Conservation (phyloP, 2,797 vertebrate genomes). For the Prunella strophiata region DNA sequence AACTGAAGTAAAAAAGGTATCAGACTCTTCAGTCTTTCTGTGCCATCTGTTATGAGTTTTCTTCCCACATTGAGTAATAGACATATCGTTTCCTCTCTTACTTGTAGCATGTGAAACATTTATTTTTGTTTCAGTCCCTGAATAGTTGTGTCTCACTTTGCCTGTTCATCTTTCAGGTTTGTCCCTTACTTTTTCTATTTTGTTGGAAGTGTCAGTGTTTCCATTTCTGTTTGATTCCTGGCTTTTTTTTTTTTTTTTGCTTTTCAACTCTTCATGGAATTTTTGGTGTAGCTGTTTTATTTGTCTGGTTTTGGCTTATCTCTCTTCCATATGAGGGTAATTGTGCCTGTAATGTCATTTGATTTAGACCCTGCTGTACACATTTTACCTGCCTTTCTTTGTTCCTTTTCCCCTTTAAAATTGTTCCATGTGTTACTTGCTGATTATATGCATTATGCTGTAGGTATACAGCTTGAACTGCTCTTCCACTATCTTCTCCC, state of each 20-base stretch:
- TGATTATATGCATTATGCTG: not conserved
- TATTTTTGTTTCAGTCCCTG: not conserved
- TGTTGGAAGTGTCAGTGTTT: not conserved
- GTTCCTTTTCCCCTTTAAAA: not conserved
- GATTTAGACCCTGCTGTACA: not conserved
- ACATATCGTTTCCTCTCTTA: conserved; percentile 11
- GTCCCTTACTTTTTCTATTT: not conserved
- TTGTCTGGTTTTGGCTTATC: not conserved
- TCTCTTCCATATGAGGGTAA: not conserved
- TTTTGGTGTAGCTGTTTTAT: not conserved
- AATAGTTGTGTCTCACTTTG: conserved; percentile 5
- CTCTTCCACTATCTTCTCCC: not conserved
- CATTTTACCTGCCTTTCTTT: not conserved
- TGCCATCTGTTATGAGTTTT: conserved; percentile 40
- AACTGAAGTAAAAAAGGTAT: conserved; percentile 53
- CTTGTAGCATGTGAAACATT: not conserved
- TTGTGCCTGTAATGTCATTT: not conserved
- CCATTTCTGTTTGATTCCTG: not conserved
- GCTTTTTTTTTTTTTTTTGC: not conserved
- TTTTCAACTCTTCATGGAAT: not conserved
- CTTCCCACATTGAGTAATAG: not conserved
- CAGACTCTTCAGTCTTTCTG: conserved; percentile 21
- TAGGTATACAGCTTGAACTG: not conserved
- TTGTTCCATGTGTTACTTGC: not conserved
- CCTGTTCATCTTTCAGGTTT: not conserved